Evolutionary conservation across 1,140 invertebrate genomes (phyloP).

Genomic region (Aporrectodea caliginosa): DNA sequence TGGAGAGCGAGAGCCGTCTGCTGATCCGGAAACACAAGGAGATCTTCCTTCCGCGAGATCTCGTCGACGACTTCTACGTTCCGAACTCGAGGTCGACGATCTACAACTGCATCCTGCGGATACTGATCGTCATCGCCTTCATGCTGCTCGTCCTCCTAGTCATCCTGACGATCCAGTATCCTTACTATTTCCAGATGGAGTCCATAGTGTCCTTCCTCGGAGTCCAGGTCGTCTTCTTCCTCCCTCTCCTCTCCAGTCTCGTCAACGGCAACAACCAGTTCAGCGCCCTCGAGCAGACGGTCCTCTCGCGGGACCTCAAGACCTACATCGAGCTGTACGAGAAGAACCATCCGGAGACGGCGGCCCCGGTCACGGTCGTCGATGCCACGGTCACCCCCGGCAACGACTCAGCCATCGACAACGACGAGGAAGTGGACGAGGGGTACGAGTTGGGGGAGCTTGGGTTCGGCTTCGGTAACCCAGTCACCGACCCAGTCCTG

Average conservation of each 20-base stretch:
- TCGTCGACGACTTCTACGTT: constrained; percentile 18
- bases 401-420: background rate
- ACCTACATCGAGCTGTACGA: constrained; percentile 15
- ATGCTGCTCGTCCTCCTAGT: constrained; percentile 11
- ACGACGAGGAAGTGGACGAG: background rate
- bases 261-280: constrained; percentile 17
- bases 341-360: constrained; percentile 1
- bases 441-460: background rate
- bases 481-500: background rate
- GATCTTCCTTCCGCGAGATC: constrained; percentile 12
- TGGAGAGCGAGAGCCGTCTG: background rate
- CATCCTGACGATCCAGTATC: constrained; percentile 22
- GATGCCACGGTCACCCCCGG: background rate
- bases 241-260: constrained; percentile 7
- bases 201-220: constrained; percentile 22
- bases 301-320: constrained; percentile 5
- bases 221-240: constrained; percentile 20
- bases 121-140: background rate
- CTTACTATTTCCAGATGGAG: constrained; percentile 7
- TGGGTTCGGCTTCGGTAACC: background rate
- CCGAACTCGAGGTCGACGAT: constrained; percentile 9
- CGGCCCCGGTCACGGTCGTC: background rate
- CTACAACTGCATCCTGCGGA: constrained; percentile 6
- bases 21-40: constrained; percentile 12
- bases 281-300: constrained; percentile 10